Evolutionary conservation across 2,797 vertebrate species (phyloP).

Genomic region (Meda fulgida): DNA sequence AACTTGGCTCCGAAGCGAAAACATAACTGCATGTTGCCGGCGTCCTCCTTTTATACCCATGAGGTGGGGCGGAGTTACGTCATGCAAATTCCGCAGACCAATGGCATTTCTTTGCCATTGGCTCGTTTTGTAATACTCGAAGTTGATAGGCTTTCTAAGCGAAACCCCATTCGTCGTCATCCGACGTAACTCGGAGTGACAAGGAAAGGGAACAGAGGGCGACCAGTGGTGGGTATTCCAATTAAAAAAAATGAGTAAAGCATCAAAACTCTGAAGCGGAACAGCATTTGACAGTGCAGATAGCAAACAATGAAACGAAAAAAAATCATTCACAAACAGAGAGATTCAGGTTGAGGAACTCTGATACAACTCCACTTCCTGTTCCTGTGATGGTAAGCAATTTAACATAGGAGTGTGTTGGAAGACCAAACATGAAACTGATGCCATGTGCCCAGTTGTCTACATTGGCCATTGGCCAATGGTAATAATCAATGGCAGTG

Average conservation of each 20-base stretch:
- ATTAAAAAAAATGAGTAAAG: background rate
- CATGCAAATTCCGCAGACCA: no score
- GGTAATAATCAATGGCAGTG: background rate
- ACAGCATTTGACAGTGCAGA: background rate
- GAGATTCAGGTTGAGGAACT: constrained; percentile 13
- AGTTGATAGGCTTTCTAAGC: no score
- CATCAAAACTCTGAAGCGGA: no score
- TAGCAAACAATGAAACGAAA: background rate
- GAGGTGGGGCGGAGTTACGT: no score
- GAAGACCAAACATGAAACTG: background rate
- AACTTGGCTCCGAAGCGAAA: no score
- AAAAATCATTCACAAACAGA: background rate
- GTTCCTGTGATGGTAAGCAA: background rate
- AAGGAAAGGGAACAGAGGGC: no score
- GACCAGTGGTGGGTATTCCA: background rate
- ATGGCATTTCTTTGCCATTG: no score
- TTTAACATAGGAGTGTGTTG: background rate
- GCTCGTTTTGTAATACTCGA: no score
- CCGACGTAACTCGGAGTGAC: no score
- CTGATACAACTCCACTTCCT: background rate
- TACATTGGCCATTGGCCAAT: background rate
- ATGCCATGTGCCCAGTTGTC: background rate
- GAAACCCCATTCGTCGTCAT: no score
- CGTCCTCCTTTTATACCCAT: no score
- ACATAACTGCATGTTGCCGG: no score